A percentile compares a stretch with the other conserved stretches of the same genome.
phyloP scores from a whole-genome alignment of 2,888 invertebrate species.

The Glaucopsyche alexis region DNA sequence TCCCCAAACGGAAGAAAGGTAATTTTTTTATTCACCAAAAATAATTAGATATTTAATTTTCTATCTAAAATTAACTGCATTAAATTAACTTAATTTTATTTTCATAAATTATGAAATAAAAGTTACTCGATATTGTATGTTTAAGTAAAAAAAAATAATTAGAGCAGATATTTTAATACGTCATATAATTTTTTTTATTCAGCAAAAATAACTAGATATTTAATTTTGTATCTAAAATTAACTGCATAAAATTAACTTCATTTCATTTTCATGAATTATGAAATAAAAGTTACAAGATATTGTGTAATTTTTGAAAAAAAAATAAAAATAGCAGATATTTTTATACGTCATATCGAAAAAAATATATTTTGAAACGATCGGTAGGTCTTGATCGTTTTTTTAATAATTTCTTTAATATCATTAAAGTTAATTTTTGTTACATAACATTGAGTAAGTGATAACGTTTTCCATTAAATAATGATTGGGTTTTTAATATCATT shows the following conservation, averaged over 20 bases:
- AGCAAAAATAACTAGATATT: background rate
- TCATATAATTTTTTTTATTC: conserved; percentile 27
- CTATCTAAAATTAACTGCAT: background rate
- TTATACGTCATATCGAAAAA: background rate
- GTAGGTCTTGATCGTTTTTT: background rate
- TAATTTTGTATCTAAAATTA: background rate
- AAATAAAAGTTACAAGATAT: conserved; percentile 7
- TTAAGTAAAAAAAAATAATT: background rate
- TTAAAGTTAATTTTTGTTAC: conserved; percentile 7
- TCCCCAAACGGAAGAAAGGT: conserved; percentile 81
- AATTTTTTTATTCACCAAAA: conserved; percentile 41
- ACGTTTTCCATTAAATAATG: conserved; percentile 10
- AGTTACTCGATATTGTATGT: background rate
- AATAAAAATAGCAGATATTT: too few species aligned
- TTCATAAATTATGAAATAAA: background rate
- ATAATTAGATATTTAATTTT: background rate
- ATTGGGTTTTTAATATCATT: conserved; percentile 22
- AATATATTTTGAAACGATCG: background rate
- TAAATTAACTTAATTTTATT: background rate
- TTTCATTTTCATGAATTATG: background rate
- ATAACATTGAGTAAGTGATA: conserved; percentile 8
- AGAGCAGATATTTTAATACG: too few species aligned
- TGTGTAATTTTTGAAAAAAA: background rate
- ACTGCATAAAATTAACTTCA: background rate
- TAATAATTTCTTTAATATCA: background rate